These are phyloP conservation scores for Halcyon badia DNA, from an alignment of 2,797 vertebrate genomes.

Conservation along the genomic window DNA sequence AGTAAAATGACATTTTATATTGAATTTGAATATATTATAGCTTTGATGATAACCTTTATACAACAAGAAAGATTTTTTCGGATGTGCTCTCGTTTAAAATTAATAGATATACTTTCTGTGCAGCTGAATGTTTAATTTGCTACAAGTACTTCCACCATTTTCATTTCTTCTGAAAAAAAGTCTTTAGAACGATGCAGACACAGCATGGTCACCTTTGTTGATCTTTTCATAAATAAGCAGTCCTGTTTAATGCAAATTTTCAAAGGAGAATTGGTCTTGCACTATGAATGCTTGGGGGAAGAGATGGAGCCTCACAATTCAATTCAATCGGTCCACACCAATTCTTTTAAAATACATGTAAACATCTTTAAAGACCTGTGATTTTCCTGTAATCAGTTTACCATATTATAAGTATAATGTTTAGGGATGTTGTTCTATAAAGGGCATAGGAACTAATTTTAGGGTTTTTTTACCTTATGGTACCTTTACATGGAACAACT, in stretches of 20 bases:
- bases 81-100: conserved; percentile 67
- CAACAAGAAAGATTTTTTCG: conserved; percentile 49
- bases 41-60: conserved; percentile 67
- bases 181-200: not conserved
- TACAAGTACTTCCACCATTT: conserved; percentile 53
- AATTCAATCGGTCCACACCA: not conserved
- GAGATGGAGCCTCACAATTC: not conserved
- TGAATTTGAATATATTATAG: conserved; percentile 72
- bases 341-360: not conserved
- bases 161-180: conserved; percentile 38
- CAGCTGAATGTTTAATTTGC: conserved; percentile 67
- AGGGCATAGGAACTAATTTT: not conserved
- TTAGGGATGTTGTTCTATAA: not conserved
- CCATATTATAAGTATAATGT: not conserved
- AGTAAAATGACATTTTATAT: conserved; percentile 68
- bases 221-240: not conserved
- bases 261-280: not conserved
- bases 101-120: conserved; percentile 68
- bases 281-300: not conserved
- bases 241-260: not conserved
- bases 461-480: not conserved
- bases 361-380: not conserved
- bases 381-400: conserved; percentile 1
- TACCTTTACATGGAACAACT: conserved; percentile 2
- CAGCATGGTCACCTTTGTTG: not conserved